These are phyloP conservation scores for Oikopleura albicans DNA, from an alignment of 23 tunicate genomes.

Conservation along the genomic window DNA sequence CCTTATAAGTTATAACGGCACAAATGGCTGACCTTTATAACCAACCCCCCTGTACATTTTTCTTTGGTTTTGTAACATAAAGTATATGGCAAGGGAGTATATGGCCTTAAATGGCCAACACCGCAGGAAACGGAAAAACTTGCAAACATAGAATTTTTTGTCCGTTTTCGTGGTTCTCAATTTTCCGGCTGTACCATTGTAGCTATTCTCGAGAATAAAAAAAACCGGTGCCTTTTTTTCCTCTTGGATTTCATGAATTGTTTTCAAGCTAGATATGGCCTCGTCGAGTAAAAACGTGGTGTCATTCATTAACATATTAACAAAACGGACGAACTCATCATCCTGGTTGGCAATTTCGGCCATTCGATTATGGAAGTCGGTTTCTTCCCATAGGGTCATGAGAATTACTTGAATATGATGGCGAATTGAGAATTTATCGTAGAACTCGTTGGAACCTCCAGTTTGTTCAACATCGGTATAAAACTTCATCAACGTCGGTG, in stretches of 20 bases:
- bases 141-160: too few species aligned
- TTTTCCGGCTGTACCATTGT: too few species aligned
- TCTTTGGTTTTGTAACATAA: too few species aligned
- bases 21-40: too few species aligned
- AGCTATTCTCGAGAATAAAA: too few species aligned
- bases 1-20: too few species aligned
- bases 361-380: neutral
- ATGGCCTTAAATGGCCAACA: too few species aligned
- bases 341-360: conserved; percentile 19
- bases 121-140: too few species aligned
- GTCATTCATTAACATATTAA: conserved; percentile 82
- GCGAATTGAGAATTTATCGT: conserved; percentile 75
- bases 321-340: conserved; percentile 57
- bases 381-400: neutral
- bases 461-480: conserved; percentile 79
- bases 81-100: too few species aligned
- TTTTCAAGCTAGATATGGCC: conserved; percentile 46
- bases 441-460: conserved; percentile 71
- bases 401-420: conserved; percentile 45
- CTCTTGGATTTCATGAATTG: conserved; percentile 69
- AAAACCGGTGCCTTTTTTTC: too few species aligned
- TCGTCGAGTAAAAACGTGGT: conserved; percentile 76
- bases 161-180: too few species aligned
- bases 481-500: conserved; percentile 64
- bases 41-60: too few species aligned